A percentile compares a stretch with the other conserved stretches of the same genome.
Conservation (phyloP, 2,113 vertebrate genomes). For the Pholis gunnellus region DNA sequence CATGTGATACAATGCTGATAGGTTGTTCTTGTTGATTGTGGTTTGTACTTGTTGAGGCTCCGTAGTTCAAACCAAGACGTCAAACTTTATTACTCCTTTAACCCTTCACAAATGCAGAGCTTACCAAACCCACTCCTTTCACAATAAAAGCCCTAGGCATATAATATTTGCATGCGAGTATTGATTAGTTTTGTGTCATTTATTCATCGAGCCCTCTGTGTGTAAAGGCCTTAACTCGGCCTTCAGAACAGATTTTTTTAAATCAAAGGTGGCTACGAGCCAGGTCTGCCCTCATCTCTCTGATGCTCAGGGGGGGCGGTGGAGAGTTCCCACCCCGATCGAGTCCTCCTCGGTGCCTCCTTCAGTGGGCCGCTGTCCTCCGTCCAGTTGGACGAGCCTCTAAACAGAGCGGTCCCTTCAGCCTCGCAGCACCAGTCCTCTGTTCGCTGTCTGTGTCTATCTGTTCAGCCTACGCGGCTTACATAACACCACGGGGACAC, state of each 20-base stretch:
- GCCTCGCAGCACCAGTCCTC: constrained; percentile 64
- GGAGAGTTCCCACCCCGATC: constrained; percentile 56
- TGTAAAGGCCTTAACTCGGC: neutral
- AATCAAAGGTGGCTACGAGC: neutral
- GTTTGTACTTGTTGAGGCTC: neutral
- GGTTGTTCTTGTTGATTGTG: neutral
- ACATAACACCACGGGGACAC: constrained; percentile 68
- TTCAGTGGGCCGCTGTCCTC: constrained; percentile 57
- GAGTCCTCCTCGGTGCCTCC: constrained; percentile 50
- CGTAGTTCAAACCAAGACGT: neutral
- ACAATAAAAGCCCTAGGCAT: neutral
- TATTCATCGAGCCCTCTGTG: too few species aligned
- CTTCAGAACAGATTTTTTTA: constrained; percentile 22
- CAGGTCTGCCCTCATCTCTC: constrained; percentile 24
- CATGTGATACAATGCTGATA: too few species aligned
- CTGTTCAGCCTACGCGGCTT: constrained; percentile 64
- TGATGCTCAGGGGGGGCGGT: constrained; percentile 19
- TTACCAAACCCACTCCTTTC: neutral
- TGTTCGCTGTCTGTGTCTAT: constrained; percentile 56
- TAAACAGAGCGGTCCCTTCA: constrained; percentile 69
- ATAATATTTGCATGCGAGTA: neutral
- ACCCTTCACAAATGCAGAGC: neutral
- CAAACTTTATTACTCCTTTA: neutral
- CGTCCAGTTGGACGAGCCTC: constrained; percentile 65
- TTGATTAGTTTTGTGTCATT: neutral